Evolutionary conservation across 2,113 vertebrate species (phyloP).

Genomic region (Acanthisitta chloris): DNA sequence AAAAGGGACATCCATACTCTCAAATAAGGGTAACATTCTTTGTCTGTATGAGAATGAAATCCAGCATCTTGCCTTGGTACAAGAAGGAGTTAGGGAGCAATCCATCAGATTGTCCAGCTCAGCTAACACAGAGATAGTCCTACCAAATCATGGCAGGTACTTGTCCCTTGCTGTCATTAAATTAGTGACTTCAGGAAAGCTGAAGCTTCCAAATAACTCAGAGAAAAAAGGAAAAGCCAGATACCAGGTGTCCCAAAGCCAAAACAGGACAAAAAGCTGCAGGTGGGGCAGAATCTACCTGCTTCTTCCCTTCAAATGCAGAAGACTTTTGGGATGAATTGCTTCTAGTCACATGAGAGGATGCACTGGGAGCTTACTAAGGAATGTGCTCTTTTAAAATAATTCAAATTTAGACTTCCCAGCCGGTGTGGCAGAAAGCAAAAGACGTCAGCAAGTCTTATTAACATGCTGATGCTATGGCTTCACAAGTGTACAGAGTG

Average conservation of each 20-base stretch:
- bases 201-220: background rate
- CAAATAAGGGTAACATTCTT: background rate
- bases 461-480: conserved; percentile 71
- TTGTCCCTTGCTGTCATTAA: background rate
- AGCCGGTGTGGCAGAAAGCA: conserved; percentile 55
- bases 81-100: background rate
- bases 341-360: background rate
- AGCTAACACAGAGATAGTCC: background rate
- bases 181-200: background rate
- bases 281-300: background rate
- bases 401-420: conserved; percentile 63
- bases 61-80: background rate
- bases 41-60: background rate
- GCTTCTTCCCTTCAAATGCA: background rate
- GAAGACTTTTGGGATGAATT: background rate
- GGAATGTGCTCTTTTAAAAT: conserved; percentile 5
- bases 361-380: conserved; percentile 1
- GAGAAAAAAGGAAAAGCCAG: background rate
- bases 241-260: background rate
- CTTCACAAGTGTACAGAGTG: conserved; percentile 62
- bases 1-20: background rate
- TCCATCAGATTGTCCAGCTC: background rate
- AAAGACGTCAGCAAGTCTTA: conserved; percentile 45
- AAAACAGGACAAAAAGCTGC: background rate
- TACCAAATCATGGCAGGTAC: background rate